phyloP scores from a whole-genome alignment of 2,113 vertebrate genomes.

The Syngnathus floridae region DNA sequence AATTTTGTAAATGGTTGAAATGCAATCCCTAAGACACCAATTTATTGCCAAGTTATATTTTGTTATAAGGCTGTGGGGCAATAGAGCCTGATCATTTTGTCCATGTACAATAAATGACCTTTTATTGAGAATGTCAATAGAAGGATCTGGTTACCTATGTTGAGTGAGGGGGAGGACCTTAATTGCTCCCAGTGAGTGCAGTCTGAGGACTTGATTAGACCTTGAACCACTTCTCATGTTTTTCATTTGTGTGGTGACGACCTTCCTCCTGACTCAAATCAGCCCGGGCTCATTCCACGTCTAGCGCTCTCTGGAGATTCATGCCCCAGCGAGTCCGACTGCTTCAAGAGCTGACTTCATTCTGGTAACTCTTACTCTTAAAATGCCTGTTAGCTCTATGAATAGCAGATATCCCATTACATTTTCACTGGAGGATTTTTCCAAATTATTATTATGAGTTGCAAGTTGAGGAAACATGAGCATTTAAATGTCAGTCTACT shows the following conservation, averaged over 20 bases:
- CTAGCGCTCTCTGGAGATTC: constrained; percentile 59
- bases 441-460: not conserved
- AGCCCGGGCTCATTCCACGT: constrained; percentile 59
- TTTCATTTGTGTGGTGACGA: constrained; percentile 74
- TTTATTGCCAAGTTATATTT: constrained; percentile 42
- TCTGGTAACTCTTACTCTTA: constrained; percentile 34
- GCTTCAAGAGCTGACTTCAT: constrained; percentile 52
- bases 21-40: constrained; percentile 8
- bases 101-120: constrained; percentile 66
- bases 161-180: constrained; percentile 62
- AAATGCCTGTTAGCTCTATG: constrained; percentile 49
- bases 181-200: constrained; percentile 73
- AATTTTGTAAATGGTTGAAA: constrained; percentile 41
- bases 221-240: constrained; percentile 73
- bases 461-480: constrained; percentile 8
- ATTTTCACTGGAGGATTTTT: constrained; percentile 12
- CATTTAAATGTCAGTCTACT: not conserved
- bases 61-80: constrained; percentile 38
- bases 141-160: constrained; percentile 72
- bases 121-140: constrained; percentile 71
- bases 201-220: constrained; percentile 74
- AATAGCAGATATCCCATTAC: constrained; percentile 39
- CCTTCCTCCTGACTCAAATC: constrained; percentile 69
- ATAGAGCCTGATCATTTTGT: constrained; percentile 59
- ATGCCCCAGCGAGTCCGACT: constrained; percentile 57